Conservation (phyloP, 2,797 vertebrate species). For the Sebastes paucispinis region DNA sequence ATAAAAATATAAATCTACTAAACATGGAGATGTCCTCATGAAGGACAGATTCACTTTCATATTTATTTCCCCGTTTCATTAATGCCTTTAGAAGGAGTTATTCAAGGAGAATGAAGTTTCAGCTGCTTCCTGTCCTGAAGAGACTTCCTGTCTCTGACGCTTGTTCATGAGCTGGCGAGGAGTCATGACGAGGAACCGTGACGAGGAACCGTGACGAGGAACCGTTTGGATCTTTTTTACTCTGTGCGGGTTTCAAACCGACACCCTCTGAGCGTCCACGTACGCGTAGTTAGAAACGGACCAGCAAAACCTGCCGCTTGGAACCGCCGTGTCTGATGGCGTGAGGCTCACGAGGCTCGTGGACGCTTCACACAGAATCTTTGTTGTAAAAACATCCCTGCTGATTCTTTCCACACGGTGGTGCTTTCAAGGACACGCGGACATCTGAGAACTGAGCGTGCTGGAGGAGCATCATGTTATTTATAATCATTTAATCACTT, state of each 20-base stretch:
- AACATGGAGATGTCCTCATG: slow-evolving; percentile 1
- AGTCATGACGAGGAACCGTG: no score
- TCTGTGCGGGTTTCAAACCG: no score
- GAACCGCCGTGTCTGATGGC: no score
- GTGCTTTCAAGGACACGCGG: background rate
- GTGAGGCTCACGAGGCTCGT: no score
- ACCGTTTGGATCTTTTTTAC: no score
- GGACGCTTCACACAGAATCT: no score
- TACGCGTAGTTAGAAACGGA: no score
- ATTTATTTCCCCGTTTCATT: background rate
- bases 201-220: no score
- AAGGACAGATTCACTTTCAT: background rate
- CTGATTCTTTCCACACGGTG: background rate
- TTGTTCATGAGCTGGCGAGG: no score
- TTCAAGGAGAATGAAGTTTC: background rate
- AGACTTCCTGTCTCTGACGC: background rate
- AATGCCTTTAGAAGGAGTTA: background rate
- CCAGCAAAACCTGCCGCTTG: no score
- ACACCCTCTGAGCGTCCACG: no score
- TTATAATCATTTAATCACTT: background rate
- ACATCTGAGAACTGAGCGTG: background rate
- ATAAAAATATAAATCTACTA: slow-evolving; percentile 45
- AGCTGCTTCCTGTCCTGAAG: background rate
- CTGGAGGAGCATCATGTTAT: background rate
- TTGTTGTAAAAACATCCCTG: background rate